phyloP scores from a whole-genome alignment of 2,888 invertebrate genomes.

The Metalampra italica region DNA sequence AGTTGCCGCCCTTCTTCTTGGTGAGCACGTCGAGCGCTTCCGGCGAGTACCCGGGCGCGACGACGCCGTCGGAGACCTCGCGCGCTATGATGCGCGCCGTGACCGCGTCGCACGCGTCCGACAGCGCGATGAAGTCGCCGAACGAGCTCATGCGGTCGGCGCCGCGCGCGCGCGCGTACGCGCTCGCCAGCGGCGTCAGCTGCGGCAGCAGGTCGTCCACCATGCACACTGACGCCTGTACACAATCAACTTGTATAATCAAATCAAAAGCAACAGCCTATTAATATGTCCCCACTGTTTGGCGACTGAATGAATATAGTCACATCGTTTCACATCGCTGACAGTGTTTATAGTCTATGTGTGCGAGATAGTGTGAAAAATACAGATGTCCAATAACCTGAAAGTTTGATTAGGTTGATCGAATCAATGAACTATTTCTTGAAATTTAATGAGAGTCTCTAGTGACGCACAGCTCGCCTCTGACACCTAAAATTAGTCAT shows the following conservation, averaged over 20 bases:
- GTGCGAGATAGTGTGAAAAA: too few relatives aligned
- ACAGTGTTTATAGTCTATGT: too few relatives aligned
- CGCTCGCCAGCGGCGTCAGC: constrained; percentile 90
- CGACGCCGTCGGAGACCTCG: constrained; percentile 98
- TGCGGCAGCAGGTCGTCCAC: constrained; percentile 88
- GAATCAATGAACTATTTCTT: too few relatives aligned
- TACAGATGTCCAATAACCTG: too few relatives aligned
- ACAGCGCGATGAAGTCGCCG: constrained; percentile 97
- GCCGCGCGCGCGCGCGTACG: constrained; percentile 97
- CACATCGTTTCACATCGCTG: too few relatives aligned
- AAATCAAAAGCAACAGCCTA: too few relatives aligned
- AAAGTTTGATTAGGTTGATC: too few relatives aligned
- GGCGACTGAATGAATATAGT: too few relatives aligned
- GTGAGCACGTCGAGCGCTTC: constrained; percentile 91
- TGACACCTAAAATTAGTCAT: too few relatives aligned
- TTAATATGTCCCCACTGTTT: too few relatives aligned
- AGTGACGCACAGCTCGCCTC: too few relatives aligned
- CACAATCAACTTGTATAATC: background rate
- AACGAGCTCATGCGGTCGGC: constrained; percentile 99
- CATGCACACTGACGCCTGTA: constrained; percentile 94
- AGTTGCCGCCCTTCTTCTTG: constrained; percentile 96
- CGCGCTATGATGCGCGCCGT: constrained; percentile 96
- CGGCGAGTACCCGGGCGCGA: constrained; percentile 93
- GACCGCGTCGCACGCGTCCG: constrained; percentile 91
- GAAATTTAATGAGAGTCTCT: too few relatives aligned